Base-by-base conservation (phyloP, 2,797 vertebrate genomes). In the Alauda arvensis region DNA sequence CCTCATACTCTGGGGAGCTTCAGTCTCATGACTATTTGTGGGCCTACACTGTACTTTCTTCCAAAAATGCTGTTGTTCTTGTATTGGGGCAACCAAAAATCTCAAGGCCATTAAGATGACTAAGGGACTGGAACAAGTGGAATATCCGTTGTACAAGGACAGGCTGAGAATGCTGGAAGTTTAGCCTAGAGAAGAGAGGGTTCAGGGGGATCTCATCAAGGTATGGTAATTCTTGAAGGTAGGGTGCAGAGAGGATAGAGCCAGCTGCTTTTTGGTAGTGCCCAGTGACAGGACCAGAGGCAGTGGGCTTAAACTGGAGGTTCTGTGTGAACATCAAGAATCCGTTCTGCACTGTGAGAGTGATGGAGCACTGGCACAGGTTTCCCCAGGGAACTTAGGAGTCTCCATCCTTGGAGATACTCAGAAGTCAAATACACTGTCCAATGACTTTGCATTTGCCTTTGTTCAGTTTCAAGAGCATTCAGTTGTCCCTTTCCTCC, bases 1-100 rank as follows among this genome's bases (percentile, higher is more conserved):
- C 16, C 26, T 72, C 3, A 10, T 65, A 14, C 9, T 24, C 7
- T 14, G 29, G 42, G 9, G 2, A 45, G 12, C 37, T 70, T 83
- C 53, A 70, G 25, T 8, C 18, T 85, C 19, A 3, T 24, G 3
- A 8, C 37, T 33, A 20, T 75, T 31, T 67, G 55, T 78, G 62
- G 34, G 21, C 8, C 13, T 59, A 10, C 29, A 6, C 20, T 49
- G 67, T 31, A 29, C 34, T 65, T 70, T 39, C 12, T 42, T 71
- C 43, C 0, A 0, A 19, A n/a, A 61, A 0, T 26, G 34, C 24
- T 43, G 29, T 40, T 52, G 18, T 33, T 61, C 33, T 48, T 56
- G 17, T 67, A 14, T 8, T 63, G 70, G 19, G 18, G 37, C 51
- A 56, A 49, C 10, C 15, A 49, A 45, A 92, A 71, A 28, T 12